Conservation (phyloP, 2,797 vertebrate genomes). For the Dromococcyx pavoninus region DNA sequence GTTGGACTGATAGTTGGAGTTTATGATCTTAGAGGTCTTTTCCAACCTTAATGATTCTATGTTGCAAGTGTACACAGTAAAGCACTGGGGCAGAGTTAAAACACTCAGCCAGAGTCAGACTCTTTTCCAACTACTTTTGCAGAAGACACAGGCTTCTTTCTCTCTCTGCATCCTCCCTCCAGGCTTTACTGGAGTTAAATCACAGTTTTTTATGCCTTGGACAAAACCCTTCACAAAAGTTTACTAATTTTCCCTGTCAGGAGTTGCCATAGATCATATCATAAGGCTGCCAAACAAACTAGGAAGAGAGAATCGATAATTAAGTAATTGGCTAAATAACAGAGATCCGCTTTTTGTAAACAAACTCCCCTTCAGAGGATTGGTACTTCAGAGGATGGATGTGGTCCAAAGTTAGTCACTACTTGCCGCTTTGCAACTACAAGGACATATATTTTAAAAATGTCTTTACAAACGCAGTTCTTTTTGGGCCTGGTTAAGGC, state of each 20-base stretch:
- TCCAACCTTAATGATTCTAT: too few relatives aligned
- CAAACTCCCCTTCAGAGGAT: neutral
- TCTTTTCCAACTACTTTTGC: neutral
- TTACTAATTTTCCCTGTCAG: neutral
- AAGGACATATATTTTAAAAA: neutral
- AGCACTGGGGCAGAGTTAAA: neutral
- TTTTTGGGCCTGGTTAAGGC: neutral
- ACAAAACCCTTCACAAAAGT: neutral
- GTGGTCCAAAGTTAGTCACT: neutral
- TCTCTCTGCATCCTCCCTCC: neutral
- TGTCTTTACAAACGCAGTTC: neutral
- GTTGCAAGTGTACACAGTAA: neutral
- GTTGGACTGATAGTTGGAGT: too few relatives aligned
- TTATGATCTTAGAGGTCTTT: too few relatives aligned
- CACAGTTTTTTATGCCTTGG: neutral
- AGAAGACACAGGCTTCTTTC: neutral
- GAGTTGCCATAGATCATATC: neutral
- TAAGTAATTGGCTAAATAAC: conserved; percentile 20
- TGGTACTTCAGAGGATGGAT: neutral
- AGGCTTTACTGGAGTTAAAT: neutral
- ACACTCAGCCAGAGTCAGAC: neutral
- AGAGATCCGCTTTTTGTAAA: neutral
- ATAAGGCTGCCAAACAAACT: neutral
- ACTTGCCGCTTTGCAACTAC: neutral
- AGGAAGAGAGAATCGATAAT: neutral